Evolutionary conservation across 2,797 vertebrate genomes (phyloP).

Genomic region (Myripristis murdjan): DNA sequence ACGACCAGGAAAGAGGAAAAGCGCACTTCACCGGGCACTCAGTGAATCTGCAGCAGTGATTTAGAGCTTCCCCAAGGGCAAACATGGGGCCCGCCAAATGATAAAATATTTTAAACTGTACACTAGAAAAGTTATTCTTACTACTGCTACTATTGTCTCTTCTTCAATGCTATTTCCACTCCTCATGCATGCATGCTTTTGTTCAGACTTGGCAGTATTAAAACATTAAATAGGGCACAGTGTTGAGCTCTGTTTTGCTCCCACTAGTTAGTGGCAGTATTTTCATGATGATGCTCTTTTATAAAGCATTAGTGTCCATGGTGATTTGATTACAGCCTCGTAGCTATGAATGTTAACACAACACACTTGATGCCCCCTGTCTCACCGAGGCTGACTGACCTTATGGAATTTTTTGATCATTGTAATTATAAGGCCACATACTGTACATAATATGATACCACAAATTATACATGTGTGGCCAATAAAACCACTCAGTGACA

Average conservation of each 20-base stretch:
- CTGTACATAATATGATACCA: too few species aligned
- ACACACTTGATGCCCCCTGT: too few species aligned
- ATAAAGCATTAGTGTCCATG: background rate
- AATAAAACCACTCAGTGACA: background rate
- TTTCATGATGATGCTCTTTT: background rate
- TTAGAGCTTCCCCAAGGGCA: background rate
- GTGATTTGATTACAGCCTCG: background rate
- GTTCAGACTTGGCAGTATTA: too few species aligned
- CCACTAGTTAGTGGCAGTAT: background rate
- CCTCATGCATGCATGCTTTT: too few species aligned
- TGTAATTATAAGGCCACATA: too few species aligned
- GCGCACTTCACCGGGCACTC: slow-evolving; percentile 31
- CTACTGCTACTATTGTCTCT: too few species aligned
- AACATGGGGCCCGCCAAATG: background rate
- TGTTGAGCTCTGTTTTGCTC: background rate
- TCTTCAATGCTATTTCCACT: too few species aligned
- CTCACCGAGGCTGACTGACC: too few species aligned
- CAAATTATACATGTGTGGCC: too few species aligned
- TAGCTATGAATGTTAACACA: too few species aligned
- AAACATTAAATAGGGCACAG: background rate
- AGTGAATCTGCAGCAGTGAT: slow-evolving; percentile 31
- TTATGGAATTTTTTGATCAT: too few species aligned
- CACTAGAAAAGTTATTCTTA: too few species aligned
- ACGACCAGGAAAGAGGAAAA: slow-evolving; percentile 82
- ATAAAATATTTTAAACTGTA: background rate